Conservation (phyloP, 2,113 vertebrate species). For the Romanogobio albipinnatus region DNA sequence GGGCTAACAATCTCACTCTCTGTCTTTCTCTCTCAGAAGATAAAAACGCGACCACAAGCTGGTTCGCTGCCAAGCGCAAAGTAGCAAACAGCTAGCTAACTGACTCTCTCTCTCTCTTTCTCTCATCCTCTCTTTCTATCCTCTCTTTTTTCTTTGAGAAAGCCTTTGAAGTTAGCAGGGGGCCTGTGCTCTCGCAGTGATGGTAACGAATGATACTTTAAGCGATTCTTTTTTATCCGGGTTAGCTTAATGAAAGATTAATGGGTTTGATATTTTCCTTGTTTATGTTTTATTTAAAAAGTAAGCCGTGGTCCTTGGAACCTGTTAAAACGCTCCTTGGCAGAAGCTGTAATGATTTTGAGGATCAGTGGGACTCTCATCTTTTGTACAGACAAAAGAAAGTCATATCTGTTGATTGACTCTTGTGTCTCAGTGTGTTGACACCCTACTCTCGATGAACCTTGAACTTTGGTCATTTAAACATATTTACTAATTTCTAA, state of each 20-base stretch:
- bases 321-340: conserved; percentile 78
- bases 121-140: conserved; percentile 60
- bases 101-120: conserved; percentile 70
- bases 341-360: conserved; percentile 77
- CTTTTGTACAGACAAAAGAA: conserved; percentile 54
- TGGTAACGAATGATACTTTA: conserved; percentile 94
- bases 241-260: conserved; percentile 99
- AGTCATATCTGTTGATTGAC: conserved; percentile 59
- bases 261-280: conserved; percentile 98
- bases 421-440: conserved; percentile 11
- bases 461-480: neutral
- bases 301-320: conserved; percentile 77
- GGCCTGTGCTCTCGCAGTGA: conserved; percentile 86
- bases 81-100: conserved; percentile 81
- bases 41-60: conserved; percentile 87
- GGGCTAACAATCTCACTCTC: conserved; percentile 57
- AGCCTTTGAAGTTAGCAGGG: conserved; percentile 97
- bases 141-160: conserved; percentile 73
- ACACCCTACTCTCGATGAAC: neutral
- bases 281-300: conserved; percentile 88
- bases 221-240: conserved; percentile 99
- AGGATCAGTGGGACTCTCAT: conserved; percentile 70
- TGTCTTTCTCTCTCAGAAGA: conserved; percentile 63
- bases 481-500: neutral
- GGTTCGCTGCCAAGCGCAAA: conserved; percentile 88